Base-by-base conservation (phyloP, 2,113 vertebrate genomes). In the Odobenus rosmarus region DNA sequence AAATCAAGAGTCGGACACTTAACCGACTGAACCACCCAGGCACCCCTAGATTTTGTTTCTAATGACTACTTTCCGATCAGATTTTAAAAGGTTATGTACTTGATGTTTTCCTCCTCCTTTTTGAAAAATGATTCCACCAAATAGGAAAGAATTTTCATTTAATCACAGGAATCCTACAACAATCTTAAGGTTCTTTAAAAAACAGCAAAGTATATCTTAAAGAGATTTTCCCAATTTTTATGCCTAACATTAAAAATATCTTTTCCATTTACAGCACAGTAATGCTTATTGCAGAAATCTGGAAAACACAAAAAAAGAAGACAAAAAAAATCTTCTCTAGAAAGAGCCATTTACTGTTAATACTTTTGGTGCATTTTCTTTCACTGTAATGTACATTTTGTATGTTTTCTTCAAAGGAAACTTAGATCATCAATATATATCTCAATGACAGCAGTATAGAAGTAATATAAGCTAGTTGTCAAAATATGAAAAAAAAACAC, bases 401-500 rank as follows among this genome's bases (percentile, higher is more conserved):
- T 46, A 12, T 26, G 31, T 26, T 46, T 67, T 90, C 84, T 96
- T 87, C 16, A 86, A 55, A 81, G 91, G n/a, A 33, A 88, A 57
- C 15, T 62, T 96, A 81, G 28, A 5, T 55, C 18, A 77, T 83
- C 36, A 77, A n/a, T 31, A 23, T 3, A 72, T 36, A n/a, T 18
- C 21, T 64, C 36, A 59, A 51, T 55, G 77, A 74, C 7, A 36
- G 62, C 14, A 23, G 10, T 72, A 57, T 46, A 46, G 81, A 92
- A 74, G 23, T 42, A 80, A 93, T 83, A 26, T 4, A 83, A 79
- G 18, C 33, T 69, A 83, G n/a, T 36, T 74, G 12, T 53, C 49
- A 55, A 93, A 96, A 79, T 61, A 53, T 61, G 2, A 72, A 84
- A 83, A 79, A 55, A 80, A 96, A 86, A 76, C n/a, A 46, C 15